These are phyloP conservation scores for Netelia inedita DNA, from an alignment of 2,888 invertebrate genomes.

Conservation along the genomic window DNA sequence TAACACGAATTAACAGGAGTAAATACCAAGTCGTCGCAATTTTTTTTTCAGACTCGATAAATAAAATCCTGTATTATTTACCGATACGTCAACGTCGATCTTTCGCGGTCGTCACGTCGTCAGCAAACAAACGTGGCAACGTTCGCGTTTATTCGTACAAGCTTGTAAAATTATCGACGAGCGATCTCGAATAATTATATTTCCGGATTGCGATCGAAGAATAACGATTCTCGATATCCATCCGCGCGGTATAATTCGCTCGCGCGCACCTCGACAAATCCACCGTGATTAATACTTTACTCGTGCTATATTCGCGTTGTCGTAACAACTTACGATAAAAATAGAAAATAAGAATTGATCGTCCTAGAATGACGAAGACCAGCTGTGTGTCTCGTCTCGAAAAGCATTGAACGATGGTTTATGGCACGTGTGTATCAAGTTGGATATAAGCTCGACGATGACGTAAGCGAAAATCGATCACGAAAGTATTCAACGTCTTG, in stretches of 20 bases:
- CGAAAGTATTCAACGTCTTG: neutral
- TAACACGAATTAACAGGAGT: neutral
- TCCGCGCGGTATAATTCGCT: too few relatives aligned
- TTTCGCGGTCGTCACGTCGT: neutral
- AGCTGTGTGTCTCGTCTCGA: neutral
- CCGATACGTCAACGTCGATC: neutral
- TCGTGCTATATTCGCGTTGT: neutral
- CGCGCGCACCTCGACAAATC: neutral
- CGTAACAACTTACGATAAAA: neutral
- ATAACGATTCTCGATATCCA: too few relatives aligned
- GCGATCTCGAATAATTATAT: neutral
- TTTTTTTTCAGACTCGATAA: slow-evolving; percentile 22
- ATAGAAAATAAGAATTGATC: neutral
- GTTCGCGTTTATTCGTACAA: neutral
- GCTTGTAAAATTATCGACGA: neutral
- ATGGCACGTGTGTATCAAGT: neutral
- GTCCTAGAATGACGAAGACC: neutral
- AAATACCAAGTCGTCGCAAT: slow-evolving; percentile 7
- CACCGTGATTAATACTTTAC: neutral
- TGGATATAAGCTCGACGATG: neutral
- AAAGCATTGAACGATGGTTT: neutral
- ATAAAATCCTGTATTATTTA: neutral
- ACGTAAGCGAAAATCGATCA: neutral
- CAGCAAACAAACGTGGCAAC: neutral
- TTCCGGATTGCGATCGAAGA: too few relatives aligned